Evolutionary conservation across 2,797 vertebrate species (phyloP), one percentile per base, ranked within the genome.

Genomic region (Xenopus petersii): DNA sequence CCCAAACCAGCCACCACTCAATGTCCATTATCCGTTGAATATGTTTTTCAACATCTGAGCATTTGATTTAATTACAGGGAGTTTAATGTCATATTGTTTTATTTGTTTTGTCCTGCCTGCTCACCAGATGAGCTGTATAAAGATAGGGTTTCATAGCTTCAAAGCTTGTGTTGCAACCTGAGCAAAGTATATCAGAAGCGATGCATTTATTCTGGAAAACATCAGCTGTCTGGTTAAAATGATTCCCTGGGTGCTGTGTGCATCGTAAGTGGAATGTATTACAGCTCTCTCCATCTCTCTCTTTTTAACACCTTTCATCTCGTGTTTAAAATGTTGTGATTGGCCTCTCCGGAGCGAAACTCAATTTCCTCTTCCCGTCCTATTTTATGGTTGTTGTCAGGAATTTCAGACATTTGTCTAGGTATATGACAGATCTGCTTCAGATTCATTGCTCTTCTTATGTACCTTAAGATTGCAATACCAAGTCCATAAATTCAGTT

Each of bases 401-500:
- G 84, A 81, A 82, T 84, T 80, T 75, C 83, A 80, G 86, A 83
- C 79, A 0, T 83, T 85, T 83, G 84, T 89, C 87, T 89, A 81
- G 80, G 79, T 81, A 83, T 82, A 80, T 82, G 89, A 89, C 85
- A 89, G 86, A 81, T 82, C 75, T 82, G 71, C 78, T 76, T 85
- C 85, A 90, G 90, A 90, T 90, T 91, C 88, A 90, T 85, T 82
- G 88, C 86, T 60, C 75, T 87, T 90, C 85, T 87, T 90, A 82
- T 88, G 84, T 85, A 80, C 83, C 83, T 89, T 89, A 89, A 91
- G 89, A 88, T 89, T 92, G 89, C 90, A 88, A 89, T 89, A 86
- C 87, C 83, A 79, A 64, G 77, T 86, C 87, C 84, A 90, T 91
- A 92, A 89, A 91, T 93, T 89, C 82, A n/a, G 70, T 84, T 87